Evolutionary conservation across 2,797 vertebrate species (phyloP), one percentile per base, ranked within the genome.

Genomic region (Streptopelia turtur): DNA sequence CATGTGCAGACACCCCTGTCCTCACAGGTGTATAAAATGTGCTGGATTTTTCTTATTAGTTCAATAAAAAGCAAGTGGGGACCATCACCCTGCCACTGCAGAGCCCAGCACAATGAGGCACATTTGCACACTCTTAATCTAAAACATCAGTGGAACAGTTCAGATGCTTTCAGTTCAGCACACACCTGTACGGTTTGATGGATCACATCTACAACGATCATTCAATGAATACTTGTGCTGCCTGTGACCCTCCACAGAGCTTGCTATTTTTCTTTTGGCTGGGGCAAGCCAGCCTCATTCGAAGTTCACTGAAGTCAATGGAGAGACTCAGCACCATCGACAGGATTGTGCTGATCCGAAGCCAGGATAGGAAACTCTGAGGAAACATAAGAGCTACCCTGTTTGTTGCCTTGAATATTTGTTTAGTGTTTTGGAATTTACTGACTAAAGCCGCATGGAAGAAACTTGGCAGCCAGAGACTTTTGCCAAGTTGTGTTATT

Each of bases 321-420:
- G 43, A 92, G 70, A 95, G 41, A 57, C 79, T 84, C 93, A 94
- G 75, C 81, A 91, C 83, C 77, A 17, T 55, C 3, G 2, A 77
- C 55, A 93, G 92, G 84, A 94, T 52, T 21, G 2, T 11, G 68
- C 86, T 95, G 85, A 94, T 83, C 64, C 4, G 4, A 77, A 65
- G 92, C 93, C 94, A 95, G 72, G 50, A 72, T 94, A 95, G 97
- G 97, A 97, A 97, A 77, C 56, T 83, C 45, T 10, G 74, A 93
- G 97, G 94, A 97, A 97, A 96, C 92, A 35, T 35, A 96, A 95
- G 87, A 96, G 57, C 74, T 91, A 65, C 92, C 56, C 65, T 87
- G 84, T 94, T 97, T 96, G 96, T 92, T 96, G 88, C 84, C 94
- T 94, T 92, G 89, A 94, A 53, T 94, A 94, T 91, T 95, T 97